These are phyloP conservation scores for Ceratotherium simum DNA, from an alignment of 2,113 vertebrate species.

Conservation along the genomic window DNA sequence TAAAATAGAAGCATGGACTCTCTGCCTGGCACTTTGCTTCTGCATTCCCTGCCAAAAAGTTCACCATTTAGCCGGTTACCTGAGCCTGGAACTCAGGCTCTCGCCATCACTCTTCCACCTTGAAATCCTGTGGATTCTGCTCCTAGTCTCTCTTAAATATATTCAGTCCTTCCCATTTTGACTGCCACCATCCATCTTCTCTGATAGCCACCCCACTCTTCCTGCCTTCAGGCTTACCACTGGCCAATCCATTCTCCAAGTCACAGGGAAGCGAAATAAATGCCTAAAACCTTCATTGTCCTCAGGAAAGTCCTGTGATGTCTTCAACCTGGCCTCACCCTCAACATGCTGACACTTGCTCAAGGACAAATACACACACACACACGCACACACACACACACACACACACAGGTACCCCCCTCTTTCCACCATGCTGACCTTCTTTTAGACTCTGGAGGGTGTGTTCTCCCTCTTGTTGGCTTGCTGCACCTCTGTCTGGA, in stretches of 20 bases:
- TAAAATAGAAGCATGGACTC: not conserved
- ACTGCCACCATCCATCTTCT: not conserved
- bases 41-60: not conserved
- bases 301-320: not conserved
- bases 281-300: not conserved
- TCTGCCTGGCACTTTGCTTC: not conserved
- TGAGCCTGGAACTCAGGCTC: not conserved
- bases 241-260: not conserved
- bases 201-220: not conserved
- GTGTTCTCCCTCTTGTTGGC: not conserved
- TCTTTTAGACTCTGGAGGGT: not conserved
- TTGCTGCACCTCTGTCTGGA: not conserved
- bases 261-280: not conserved
- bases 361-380: not conserved
- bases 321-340: not conserved
- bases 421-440: not conserved
- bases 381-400: not conserved
- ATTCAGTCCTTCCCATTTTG: not conserved
- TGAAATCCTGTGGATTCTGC: not conserved
- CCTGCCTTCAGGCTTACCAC: not conserved
- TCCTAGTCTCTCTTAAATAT: not conserved
- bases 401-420: not conserved
- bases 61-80: not conserved
- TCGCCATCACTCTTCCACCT: not conserved
- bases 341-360: not conserved